Evolutionary conservation across 2,888 invertebrate species (phyloP).

Genomic region (Amphipoea lucens): DNA sequence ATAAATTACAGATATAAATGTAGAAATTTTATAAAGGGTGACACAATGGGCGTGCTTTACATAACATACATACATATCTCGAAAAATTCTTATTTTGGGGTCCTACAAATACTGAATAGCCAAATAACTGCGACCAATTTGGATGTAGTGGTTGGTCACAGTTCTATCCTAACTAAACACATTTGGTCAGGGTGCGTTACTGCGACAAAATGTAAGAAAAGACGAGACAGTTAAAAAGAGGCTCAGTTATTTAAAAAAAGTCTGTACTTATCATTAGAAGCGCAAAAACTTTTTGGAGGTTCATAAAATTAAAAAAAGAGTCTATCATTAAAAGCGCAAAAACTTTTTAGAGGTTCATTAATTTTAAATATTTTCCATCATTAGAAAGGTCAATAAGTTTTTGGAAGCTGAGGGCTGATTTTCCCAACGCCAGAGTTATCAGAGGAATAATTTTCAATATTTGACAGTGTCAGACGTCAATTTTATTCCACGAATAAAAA

Average conservation of each 20-base stretch:
- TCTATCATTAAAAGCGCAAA: neutral
- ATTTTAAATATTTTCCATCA: too few relatives aligned
- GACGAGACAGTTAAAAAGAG: neutral
- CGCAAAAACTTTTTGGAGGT: neutral
- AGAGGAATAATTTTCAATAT: too few relatives aligned
- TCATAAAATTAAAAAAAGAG: neutral
- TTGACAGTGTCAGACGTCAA: too few relatives aligned
- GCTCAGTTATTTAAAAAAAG: neutral
- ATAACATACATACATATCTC: too few relatives aligned
- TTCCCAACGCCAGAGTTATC: too few relatives aligned
- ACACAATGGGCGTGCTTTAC: too few relatives aligned
- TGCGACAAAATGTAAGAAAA: neutral
- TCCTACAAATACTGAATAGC: neutral
- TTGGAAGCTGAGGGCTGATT: too few relatives aligned
- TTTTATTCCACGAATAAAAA: too few relatives aligned
- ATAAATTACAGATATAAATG: too few relatives aligned
- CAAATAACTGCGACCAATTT: neutral
- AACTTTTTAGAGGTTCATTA: too few relatives aligned
- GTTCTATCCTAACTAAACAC: neutral
- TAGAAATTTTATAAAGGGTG: too few relatives aligned
- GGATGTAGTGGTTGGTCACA: neutral
- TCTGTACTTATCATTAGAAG: neutral
- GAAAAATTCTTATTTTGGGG: neutral
- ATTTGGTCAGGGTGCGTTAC: neutral
- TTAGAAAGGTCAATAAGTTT: neutral